These are phyloP conservation scores for Sander lucioperca DNA, from an alignment of 2,113 vertebrate genomes.

Conservation along the genomic window DNA sequence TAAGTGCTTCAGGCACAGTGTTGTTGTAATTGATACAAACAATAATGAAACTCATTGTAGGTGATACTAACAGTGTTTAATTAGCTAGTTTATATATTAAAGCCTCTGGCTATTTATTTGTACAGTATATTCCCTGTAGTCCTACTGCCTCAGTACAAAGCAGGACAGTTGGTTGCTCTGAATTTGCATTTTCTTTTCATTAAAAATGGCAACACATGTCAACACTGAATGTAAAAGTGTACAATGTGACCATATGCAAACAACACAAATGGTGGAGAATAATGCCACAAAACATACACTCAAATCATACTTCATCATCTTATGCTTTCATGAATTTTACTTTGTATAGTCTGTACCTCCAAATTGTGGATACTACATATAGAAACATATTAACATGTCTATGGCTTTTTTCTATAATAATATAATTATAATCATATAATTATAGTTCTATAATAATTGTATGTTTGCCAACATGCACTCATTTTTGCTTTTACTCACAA, in stretches of 20 bases:
- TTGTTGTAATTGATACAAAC: conserved; percentile 40
- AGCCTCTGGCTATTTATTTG: conserved; percentile 39
- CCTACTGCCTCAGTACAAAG: not conserved
- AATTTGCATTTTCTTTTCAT: conserved; percentile 54
- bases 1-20: conserved; percentile 18
- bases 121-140: conserved; percentile 27
- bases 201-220: conserved; percentile 42
- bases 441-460: not conserved
- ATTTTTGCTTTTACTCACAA: not conserved
- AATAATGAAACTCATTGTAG: conserved; percentile 33
- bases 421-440: not conserved
- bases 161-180: conserved; percentile 34
- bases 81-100: conserved; percentile 39
- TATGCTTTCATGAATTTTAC: conserved; percentile 1
- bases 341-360: not conserved
- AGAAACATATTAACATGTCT: not conserved
- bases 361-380: not conserved
- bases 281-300: conserved; percentile 1
- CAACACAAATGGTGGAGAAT: conserved; percentile 33
- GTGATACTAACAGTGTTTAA: conserved; percentile 42
- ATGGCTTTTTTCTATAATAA: not conserved
- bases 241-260: conserved; percentile 16
- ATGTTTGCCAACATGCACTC: too few species aligned
- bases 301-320: conserved; percentile 4
- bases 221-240: conserved; percentile 23